phyloP scores from a whole-genome alignment of 2,113 vertebrate genomes.

The Eretmochelys imbricata region DNA sequence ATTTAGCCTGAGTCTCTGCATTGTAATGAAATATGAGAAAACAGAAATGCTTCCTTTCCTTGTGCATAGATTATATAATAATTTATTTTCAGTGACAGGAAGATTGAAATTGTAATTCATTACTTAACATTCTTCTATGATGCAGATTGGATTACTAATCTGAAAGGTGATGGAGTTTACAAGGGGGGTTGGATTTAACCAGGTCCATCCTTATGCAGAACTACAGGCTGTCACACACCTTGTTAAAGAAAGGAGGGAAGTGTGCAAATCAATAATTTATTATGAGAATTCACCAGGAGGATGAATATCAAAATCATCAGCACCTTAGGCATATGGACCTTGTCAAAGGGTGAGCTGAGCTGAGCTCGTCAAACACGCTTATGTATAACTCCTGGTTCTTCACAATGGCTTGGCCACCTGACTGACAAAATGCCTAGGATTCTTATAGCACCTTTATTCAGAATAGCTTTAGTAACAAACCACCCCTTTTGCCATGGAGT shows the following conservation, averaged over 20 bases:
- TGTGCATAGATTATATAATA: neutral
- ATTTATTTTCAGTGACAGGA: conserved; percentile 9
- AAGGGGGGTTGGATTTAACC: conserved; percentile 32
- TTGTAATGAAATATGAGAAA: neutral
- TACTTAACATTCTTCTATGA: neutral
- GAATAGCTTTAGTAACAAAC: neutral
- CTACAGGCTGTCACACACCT: conserved; percentile 45
- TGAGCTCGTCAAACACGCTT: conserved; percentile 47
- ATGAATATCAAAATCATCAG: conserved; percentile 45
- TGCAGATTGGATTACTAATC: conserved; percentile 37
- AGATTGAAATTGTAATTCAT: conserved; percentile 23
- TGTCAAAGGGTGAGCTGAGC: conserved; percentile 25
- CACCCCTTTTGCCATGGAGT: neutral
- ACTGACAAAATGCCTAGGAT: conserved; percentile 22
- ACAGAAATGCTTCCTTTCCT: neutral
- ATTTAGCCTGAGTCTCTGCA: neutral
- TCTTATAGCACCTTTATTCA: conserved; percentile 3
- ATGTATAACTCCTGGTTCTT: neutral
- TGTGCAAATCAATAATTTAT: conserved; percentile 61
- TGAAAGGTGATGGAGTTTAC: conserved; percentile 39
- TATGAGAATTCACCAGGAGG: conserved; percentile 56
- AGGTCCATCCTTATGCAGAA: conserved; percentile 39
- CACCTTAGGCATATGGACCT: neutral
- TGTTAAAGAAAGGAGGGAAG: conserved; percentile 43
- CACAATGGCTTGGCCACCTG: neutral